phyloP scores from a whole-genome alignment of 2,797 vertebrate genomes.

The Hapalemur alaotrensis region DNA sequence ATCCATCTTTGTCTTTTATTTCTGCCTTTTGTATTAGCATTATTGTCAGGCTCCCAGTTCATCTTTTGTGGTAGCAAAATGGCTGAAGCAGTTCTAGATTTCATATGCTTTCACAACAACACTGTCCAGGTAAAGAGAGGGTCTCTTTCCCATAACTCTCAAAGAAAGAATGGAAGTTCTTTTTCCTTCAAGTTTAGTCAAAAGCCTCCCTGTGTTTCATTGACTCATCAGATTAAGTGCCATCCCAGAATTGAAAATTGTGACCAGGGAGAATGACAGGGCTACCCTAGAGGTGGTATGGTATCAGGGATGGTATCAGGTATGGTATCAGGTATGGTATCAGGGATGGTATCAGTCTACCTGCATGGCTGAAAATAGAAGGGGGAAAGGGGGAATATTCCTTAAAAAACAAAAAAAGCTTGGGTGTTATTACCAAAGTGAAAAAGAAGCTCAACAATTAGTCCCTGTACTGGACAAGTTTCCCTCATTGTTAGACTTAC shows the following conservation, averaged over 20 bases:
- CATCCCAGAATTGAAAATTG: background rate
- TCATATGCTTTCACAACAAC: background rate
- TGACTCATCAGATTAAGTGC: background rate
- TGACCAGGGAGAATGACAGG: background rate
- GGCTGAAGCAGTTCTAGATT: background rate
- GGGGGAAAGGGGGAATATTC: background rate
- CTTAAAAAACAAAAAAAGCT: background rate
- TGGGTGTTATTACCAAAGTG: background rate
- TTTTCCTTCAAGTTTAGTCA: background rate
- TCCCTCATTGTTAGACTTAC: background rate
- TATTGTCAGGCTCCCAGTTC: background rate
- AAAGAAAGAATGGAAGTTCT: background rate
- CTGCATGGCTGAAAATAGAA: background rate
- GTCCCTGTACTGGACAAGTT: background rate
- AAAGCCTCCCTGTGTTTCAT: background rate
- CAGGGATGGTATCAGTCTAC: background rate
- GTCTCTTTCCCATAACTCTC: background rate
- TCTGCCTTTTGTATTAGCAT: background rate
- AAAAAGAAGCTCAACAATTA: background rate
- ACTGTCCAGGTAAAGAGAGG: background rate
- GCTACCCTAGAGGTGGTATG: background rate
- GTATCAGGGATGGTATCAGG: background rate
- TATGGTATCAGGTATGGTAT: too few relatives aligned
- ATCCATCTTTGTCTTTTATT: background rate
- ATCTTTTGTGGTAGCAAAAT: background rate